These are phyloP conservation scores for Pteropus rufus DNA, from an alignment of 2,797 vertebrate species.

Conservation along the genomic window DNA sequence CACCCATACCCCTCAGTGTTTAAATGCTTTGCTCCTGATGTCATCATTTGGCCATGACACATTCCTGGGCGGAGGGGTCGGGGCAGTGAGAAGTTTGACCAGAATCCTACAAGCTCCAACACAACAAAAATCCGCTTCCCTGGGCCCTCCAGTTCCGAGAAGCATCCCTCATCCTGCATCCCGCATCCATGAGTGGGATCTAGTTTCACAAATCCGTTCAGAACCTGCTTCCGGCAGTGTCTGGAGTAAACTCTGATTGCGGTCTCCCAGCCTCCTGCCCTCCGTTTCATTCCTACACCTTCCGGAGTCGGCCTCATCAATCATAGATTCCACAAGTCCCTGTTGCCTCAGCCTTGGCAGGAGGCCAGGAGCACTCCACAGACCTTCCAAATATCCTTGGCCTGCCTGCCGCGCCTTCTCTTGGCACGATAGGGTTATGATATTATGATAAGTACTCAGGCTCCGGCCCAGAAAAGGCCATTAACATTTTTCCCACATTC, in stretches of 20 bases:
- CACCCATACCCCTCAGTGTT: not conserved
- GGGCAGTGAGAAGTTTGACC: not conserved
- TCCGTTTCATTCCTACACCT: not conserved
- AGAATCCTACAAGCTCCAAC: not conserved
- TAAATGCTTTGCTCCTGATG: not conserved
- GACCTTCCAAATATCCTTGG: not conserved
- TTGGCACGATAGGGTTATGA: not conserved
- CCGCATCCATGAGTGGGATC: not conserved
- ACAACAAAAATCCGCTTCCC: not conserved
- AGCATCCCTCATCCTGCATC: not conserved
- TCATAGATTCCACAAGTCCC: constrained; percentile 29
- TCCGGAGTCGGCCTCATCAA: not conserved
- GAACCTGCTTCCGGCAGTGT: not conserved
- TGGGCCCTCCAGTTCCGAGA: not conserved
- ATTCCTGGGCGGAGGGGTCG: not conserved
- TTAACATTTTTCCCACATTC: constrained; percentile 23
- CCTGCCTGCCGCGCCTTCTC: not conserved
- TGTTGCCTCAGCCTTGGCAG: constrained; percentile 28
- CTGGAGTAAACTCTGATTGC: not conserved
- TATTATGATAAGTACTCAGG: not conserved
- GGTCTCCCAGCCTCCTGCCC: not conserved
- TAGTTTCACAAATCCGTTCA: not conserved
- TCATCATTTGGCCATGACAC: not conserved
- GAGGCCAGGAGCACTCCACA: not conserved
- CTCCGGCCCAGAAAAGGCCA: not conserved